Percentiles rank a stretch among this genome's conserved stretches.
Conservation (phyloP, 2,888 invertebrate species). For the Rhingia campestris region DNA sequence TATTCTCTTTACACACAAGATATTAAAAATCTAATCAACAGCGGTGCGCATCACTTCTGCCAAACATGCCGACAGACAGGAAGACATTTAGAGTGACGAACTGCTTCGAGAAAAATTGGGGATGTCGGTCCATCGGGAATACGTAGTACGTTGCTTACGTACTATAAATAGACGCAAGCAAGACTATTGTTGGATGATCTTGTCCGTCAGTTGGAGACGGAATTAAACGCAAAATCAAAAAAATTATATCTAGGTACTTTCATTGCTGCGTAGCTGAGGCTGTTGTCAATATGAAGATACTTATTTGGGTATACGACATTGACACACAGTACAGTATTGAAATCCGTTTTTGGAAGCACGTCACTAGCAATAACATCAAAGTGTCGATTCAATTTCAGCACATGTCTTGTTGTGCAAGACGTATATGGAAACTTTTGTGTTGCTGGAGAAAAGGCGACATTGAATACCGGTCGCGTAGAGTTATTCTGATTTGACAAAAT, state of each 20-base stretch:
- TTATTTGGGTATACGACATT: conserved; percentile 16
- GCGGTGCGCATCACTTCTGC: conserved; percentile 32
- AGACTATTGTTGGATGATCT: conserved; percentile 34
- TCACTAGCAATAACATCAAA: not conserved
- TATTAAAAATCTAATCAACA: conserved; percentile 56
- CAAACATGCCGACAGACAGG: conserved; percentile 62
- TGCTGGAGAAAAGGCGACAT: no score
- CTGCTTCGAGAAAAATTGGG: conserved; percentile 21
- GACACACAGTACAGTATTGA: conserved; percentile 1
- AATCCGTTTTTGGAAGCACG: conserved; percentile 11
- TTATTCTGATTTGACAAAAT: no score
- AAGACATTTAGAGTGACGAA: conserved; percentile 49
- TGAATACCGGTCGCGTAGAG: no score
- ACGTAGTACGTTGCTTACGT: conserved; percentile 1
- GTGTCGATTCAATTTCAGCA: conserved; percentile 49
- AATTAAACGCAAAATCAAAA: conserved; percentile 59
- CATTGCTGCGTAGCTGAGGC: conserved; percentile 4
- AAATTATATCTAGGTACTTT: conserved; percentile 32
- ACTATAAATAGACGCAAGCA: conserved; percentile 42
- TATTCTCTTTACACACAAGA: conserved; percentile 56
- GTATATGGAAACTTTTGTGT: conserved; percentile 3
- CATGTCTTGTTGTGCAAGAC: not conserved
- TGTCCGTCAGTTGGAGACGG: conserved; percentile 35
- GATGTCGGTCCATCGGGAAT: conserved; percentile 51
- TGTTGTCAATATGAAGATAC: not conserved